These are phyloP conservation scores for Parauchenoglanis punctatus DNA, from an alignment of 2,797 vertebrate genomes.

Conservation along the genomic window DNA sequence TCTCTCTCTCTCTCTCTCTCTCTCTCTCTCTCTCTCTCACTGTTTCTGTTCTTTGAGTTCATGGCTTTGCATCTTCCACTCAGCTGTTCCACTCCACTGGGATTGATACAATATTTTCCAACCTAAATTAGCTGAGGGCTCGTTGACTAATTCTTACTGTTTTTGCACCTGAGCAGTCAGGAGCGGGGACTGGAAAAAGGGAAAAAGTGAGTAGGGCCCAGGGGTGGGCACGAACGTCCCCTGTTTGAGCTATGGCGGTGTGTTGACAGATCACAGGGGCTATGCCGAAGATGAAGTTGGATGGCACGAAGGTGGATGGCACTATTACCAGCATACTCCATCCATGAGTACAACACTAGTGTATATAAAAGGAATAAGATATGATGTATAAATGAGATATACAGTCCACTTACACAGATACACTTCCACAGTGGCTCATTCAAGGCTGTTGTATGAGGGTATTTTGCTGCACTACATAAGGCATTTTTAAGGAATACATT, in stretches of 20 bases:
- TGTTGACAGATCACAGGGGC: slow-evolving; percentile 72
- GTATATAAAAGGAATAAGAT: not conserved
- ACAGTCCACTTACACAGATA: no score
- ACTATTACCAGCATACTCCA: slow-evolving; percentile 16
- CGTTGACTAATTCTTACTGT: slow-evolving; percentile 83
- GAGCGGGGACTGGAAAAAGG: slow-evolving; percentile 78
- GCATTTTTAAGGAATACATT: not conserved
- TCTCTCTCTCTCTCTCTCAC: slow-evolving; percentile 8
- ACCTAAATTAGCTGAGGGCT: slow-evolving; percentile 78
- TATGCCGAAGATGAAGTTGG: slow-evolving; percentile 66
- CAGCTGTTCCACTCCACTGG: slow-evolving; percentile 78
- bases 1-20: slow-evolving; percentile 16
- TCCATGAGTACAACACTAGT: not conserved
- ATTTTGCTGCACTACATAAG: not conserved
- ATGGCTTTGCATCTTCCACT: slow-evolving; percentile 61
- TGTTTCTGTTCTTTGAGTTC: slow-evolving; percentile 16
- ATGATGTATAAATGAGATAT: not conserved
- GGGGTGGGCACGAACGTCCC: slow-evolving; percentile 63
- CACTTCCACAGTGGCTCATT: not conserved
- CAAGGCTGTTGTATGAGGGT: not conserved
- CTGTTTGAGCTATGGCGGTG: slow-evolving; percentile 65
- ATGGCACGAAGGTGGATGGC: slow-evolving; percentile 57
- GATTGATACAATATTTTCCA: slow-evolving; percentile 87
- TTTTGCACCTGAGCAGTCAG: slow-evolving; percentile 82
- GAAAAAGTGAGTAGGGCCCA: slow-evolving; percentile 80